Percentiles rank a stretch among this genome's conserved stretches.
Conservation (phyloP, 1,140 invertebrate genomes). For the Araneus ventricosus region DNA sequence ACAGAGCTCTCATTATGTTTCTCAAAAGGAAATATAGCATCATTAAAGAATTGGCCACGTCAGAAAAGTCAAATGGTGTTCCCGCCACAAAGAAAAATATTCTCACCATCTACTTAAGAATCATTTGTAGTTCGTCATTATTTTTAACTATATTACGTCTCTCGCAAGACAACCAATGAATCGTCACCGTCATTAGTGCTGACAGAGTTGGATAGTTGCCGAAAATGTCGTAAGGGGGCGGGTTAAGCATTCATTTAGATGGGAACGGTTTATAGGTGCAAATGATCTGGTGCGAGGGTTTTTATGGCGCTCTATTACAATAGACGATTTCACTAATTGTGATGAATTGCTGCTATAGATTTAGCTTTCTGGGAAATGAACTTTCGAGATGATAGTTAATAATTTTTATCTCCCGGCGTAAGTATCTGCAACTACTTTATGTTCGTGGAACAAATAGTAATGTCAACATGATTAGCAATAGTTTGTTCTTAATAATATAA, state of each 20-base stretch:
- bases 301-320: constrained; percentile 35
- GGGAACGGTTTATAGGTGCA: constrained; percentile 57
- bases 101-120: constrained; percentile 31
- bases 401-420: neutral
- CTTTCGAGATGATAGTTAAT: neutral
- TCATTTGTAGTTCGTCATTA: constrained; percentile 59
- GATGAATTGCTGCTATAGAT: constrained; percentile 30
- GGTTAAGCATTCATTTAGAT: constrained; percentile 37
- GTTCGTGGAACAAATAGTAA: neutral
- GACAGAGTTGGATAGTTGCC: constrained; percentile 54
- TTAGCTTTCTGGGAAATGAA: constrained; percentile 27
- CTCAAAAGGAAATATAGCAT: constrained; percentile 33
- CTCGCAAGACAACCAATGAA: constrained; percentile 46
- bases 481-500: no score
- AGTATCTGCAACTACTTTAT: neutral
- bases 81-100: constrained; percentile 47
- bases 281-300: constrained; percentile 23
- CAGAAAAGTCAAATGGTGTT: constrained; percentile 1
- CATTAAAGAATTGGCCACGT: constrained; percentile 61
- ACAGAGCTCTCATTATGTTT: constrained; percentile 13
- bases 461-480: neutral
- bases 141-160: constrained; percentile 60
- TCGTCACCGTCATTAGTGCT: constrained; percentile 50
- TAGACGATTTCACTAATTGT: constrained; percentile 31
- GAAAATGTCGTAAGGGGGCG: constrained; percentile 60